Base-by-base conservation (phyloP, 2,113 vertebrate species). In the Xyrauchen texanus region DNA sequence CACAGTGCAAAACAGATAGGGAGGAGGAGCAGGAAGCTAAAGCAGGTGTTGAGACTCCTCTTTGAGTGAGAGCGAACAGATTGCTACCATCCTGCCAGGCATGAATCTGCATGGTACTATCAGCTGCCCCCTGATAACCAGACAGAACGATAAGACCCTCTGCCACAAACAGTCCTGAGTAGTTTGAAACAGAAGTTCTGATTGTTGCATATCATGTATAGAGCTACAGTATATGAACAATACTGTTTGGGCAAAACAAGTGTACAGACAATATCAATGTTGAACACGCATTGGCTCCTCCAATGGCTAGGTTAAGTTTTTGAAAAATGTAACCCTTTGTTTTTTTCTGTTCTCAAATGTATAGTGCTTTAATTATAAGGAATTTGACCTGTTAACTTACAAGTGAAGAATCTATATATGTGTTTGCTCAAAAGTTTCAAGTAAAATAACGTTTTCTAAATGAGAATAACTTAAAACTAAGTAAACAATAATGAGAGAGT, bases 51-150 rank as follows among this genome's bases (percentile, higher is more conserved):
- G 62, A 60, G 55, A 63, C 13, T 79, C 49, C 0, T 12, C 71
- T 74, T 63, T 65, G 68, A 65, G 44, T 72, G 61, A 79, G 60
- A 61, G 61, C 52, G 9, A 80, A 80, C 78, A 74, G 69, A 65
- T 74, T 80, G 78, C 42, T 58, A 53, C 58, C 72, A 57, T 79
- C 13, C 60, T 69, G 60, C 58, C 66, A 61, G 55, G 16, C 12
- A 8, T 51, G 47, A n/a, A 65, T 52, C 68, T 63, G 42, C 68
- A 64, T 52, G 1, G 21, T 34, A 34, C 1, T 34, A 34, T 34
- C 21, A 49, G 62, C 53, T 55, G 78, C 34, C 78, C 68, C 45
- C 68, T 60, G 63, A 44, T 76, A 53, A 76, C 47, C 49, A 64
- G 46, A 66, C 62, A 21, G n/a, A 74, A 68, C 46, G 8, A 67